Evolutionary conservation across 2,113 vertebrate genomes (phyloP).

Genomic region (Poeciliopsis occidentalis): DNA sequence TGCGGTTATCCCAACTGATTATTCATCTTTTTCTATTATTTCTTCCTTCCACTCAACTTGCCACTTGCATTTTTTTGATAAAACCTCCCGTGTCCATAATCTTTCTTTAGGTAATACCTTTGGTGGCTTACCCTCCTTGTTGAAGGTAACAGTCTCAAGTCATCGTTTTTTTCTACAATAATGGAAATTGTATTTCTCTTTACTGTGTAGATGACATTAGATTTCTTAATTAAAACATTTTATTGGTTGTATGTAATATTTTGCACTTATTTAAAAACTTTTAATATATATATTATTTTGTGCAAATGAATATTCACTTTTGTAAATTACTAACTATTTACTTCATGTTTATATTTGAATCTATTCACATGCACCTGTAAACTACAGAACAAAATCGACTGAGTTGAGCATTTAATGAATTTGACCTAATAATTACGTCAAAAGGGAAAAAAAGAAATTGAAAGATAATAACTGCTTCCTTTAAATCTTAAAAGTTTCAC

Average conservation of each 20-base stretch:
- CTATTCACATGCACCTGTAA: no score
- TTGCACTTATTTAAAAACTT: background rate
- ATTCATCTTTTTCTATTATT: background rate
- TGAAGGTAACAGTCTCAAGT: background rate
- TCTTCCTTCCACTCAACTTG: background rate
- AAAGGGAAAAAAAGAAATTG: background rate
- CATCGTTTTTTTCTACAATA: background rate
- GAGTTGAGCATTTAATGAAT: background rate
- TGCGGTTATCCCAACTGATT: background rate
- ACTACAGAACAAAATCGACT: no score
- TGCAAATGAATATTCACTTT: background rate
- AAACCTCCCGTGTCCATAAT: background rate
- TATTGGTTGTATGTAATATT: background rate
- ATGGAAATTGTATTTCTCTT: background rate
- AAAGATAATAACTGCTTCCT: constrained; percentile 23
- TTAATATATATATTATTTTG: background rate
- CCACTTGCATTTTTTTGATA: background rate
- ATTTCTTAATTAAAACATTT: background rate
- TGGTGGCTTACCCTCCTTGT: background rate
- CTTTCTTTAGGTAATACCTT: background rate
- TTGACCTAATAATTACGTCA: constrained; percentile 17
- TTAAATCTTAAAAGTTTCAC: constrained; percentile 19
- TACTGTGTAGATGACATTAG: background rate
- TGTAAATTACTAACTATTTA: background rate
- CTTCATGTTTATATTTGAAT: background rate